Evolutionary conservation across 2,113 vertebrate genomes (phyloP).

Genomic region (Okapia johnstoni): DNA sequence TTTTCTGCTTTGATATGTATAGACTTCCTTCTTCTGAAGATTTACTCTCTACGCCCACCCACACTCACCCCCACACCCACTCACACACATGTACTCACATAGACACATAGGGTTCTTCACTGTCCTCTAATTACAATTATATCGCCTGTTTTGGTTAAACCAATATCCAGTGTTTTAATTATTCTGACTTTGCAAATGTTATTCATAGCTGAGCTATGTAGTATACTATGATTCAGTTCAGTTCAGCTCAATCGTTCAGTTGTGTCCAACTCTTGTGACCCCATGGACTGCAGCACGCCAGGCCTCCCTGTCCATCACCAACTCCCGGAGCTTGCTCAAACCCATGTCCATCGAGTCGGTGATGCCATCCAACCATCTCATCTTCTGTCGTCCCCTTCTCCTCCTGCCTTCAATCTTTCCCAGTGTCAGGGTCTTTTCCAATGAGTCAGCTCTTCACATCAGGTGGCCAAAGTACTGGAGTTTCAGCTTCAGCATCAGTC

Average conservation of each 20-base stretch:
- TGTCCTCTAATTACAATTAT: not conserved
- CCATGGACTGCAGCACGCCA: not conserved
- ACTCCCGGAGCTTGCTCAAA: not conserved
- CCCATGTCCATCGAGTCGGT: not conserved
- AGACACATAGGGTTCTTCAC: not conserved
- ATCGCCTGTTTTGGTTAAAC: not conserved
- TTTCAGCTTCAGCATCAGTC: not conserved
- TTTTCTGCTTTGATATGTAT: not conserved
- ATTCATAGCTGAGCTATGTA: not conserved
- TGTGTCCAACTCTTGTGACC: accelerated
- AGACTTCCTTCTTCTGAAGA: not conserved
- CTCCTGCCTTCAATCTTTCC: not conserved
- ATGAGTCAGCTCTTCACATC: not conserved
- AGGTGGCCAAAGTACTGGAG: not conserved
- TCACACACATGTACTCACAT: not conserved
- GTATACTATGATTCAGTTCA: not conserved
- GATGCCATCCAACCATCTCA: not conserved
- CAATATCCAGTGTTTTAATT: not conserved
- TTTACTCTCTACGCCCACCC: not conserved
- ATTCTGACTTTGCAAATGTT: not conserved
- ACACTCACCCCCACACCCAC: not conserved
- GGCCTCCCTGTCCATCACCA: not conserved
- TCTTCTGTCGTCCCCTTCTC: not conserved
- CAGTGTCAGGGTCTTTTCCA: not conserved
- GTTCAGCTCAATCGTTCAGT: not conserved